Evolutionary conservation across 2,797 vertebrate species (phyloP).

Genomic region (Rhinogobio ventralis): DNA sequence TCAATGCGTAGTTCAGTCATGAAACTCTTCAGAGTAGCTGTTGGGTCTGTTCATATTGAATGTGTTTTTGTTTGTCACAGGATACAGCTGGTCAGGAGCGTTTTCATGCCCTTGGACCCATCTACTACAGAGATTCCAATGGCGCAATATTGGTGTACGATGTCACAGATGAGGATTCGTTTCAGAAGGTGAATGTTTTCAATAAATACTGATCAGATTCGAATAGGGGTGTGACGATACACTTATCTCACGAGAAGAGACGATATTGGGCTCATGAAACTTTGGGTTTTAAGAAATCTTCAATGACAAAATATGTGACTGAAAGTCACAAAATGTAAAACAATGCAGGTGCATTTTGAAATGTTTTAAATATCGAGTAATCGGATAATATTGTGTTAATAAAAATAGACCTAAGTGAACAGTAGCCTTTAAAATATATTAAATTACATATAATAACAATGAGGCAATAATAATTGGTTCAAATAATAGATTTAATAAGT

Average conservation of each 20-base stretch:
- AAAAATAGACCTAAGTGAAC: neutral
- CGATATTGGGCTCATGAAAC: no score
- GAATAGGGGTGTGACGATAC: no score
- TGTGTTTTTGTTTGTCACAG: conserved; percentile 69
- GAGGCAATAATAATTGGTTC: neutral
- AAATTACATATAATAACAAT: neutral
- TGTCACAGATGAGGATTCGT: conserved; percentile 98
- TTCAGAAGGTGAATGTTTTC: conserved; percentile 88
- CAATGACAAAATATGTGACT: no score
- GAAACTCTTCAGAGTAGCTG: neutral
- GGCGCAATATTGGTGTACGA: conserved; percentile 98
- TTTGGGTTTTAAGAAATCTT: no score
- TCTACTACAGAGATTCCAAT: conserved; percentile 99
- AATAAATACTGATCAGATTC: no score
- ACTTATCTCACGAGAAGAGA: no score
- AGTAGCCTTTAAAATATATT: neutral
- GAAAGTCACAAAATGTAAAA: neutral
- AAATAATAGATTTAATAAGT: neutral
- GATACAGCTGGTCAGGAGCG: conserved; percentile 98
- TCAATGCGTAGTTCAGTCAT: neutral
- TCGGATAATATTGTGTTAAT: neutral
- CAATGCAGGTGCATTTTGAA: neutral
- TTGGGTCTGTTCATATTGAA: neutral
- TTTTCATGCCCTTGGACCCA: conserved; percentile 95
- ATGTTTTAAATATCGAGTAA: no score